Evolutionary conservation across 2,113 vertebrate genomes (phyloP).

Genomic region (Chitala chitala): DNA sequence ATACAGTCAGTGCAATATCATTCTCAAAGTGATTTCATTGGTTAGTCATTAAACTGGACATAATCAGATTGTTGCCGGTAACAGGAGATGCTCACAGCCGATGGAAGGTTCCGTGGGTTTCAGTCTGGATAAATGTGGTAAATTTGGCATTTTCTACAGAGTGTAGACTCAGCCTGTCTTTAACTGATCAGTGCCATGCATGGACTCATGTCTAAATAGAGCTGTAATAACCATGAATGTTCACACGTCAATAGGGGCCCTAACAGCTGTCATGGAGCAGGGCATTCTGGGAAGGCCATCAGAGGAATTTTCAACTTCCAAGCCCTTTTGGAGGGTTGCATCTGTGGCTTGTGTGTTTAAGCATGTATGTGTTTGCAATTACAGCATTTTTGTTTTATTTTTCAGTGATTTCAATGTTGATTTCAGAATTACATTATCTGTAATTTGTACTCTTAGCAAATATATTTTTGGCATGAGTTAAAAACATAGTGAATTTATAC

Average conservation of each 20-base stretch:
- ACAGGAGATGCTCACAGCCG: slow-evolving; percentile 32
- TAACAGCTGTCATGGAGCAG: slow-evolving; percentile 50
- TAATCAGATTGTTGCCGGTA: neutral
- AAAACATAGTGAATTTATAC: neutral
- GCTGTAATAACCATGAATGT: slow-evolving; percentile 51
- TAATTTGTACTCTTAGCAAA: neutral
- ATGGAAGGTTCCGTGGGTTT: slow-evolving; percentile 51
- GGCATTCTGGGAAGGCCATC: slow-evolving; percentile 49
- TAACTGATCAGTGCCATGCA: neutral
- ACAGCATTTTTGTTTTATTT: neutral
- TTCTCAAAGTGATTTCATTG: too few relatives aligned
- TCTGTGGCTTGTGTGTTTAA: neutral
- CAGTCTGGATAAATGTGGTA: slow-evolving; percentile 48
- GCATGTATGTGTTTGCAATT: neutral
- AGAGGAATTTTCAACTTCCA: slow-evolving; percentile 13
- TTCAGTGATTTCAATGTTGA: neutral
- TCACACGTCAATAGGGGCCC: slow-evolving; percentile 46
- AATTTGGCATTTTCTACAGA: slow-evolving; percentile 38
- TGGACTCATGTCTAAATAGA: slow-evolving; percentile 41
- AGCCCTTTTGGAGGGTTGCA: neutral
- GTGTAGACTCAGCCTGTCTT: slow-evolving; percentile 27
- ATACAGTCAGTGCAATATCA: too few relatives aligned
- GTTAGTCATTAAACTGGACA: neutral
- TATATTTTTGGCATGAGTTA: neutral
- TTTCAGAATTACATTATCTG: neutral